Base-by-base conservation (phyloP, 2,888 invertebrate species). In the Drosophila neotestacea region DNA sequence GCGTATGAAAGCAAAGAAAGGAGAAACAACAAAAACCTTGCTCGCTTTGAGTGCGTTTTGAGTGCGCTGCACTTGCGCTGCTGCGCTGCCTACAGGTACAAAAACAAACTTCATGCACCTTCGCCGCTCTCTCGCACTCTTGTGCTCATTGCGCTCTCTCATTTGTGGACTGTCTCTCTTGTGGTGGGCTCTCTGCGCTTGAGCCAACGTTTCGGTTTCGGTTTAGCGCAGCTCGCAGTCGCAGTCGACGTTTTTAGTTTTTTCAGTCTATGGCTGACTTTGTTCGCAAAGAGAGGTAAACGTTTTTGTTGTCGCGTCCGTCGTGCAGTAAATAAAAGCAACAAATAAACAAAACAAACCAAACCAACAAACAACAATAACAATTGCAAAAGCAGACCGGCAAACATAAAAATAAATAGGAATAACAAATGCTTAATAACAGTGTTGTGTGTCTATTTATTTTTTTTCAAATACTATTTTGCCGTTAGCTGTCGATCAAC, bases 261-360 rank as follows among this genome's bases (percentile, higher is more conserved):
- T 47, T 82, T 83, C 87, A 86, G 87, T 83, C 86, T 88, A 78
- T 83, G 77, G 69, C 67, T 79, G 83, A 82, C 88, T 84, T 84
- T 84, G 82, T 82, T 54, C 77, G 82, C 87, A 71, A 66, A 81
- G 80, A 76, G 80, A 78, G 85, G 85, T 87, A 84, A 81, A 81
- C 13, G n/a, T 30, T 67, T 71, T 73, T 56, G 76, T 63, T 59
- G 81, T 67, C 75, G 75, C 70, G 79, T 61, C 62, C 22, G 79
- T 61, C 62, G 63, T 58, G 66, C 51, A 52, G 6, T 22, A 11
- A 42, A 27, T 11, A 41, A 42, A 59, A 60, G 46, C 39, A 67
- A 11, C 28, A 39, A 73, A 59, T 16, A 38, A 38, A 6, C 38
- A 38, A 4, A 75, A 58, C 61, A 58, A 65, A 22, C 1, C 22